Evolutionary conservation across 2,888 invertebrate species (phyloP), one percentile per base, ranked within the genome.

Genomic region (Stenurella melanura): DNA sequence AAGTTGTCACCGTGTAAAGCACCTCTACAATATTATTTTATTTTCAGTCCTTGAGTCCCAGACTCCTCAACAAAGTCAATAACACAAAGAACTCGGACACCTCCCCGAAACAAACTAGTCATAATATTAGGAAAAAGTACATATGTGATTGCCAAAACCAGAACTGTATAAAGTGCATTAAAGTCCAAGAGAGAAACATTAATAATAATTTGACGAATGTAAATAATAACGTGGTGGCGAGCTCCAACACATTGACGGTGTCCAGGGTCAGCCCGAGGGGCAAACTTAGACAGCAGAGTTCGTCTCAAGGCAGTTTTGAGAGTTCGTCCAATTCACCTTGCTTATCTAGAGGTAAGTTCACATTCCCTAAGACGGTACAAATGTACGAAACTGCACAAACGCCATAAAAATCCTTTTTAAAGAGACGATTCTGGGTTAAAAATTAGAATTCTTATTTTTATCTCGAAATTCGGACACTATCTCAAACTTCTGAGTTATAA

Each of bases 291-390:
- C 90, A 90, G 78, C 89, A 89, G 80, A 89, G 88, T 80, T 89
- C 89, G 15, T 89, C 84, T 58, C 88, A 88, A 81, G 88, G 89
- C 73, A 92, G 91, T 85, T 90, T 90, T 81, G 91, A 91, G 75
- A 90, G 90, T 79, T 90, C 90, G 81, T 90, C 90, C 75, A 91
- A 91, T 80, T 91, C 92, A 71, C 91, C 92, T 38, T 91, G 91
- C 83, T 90, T 92, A 85, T 92, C 92, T 83, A 90, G 92, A 90
- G 92, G 92, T 91, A 88, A 85, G 87, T 73, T n/a, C 12, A 38
- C 50, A 57, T 72, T 71, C 50, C 17, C 3, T 19, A 58, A 9
- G 11, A 1, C 15, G n/a, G n/a, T 38, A 12, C 21, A 17, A 34
- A 34, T 26, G 21, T n/a, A n/a, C n/a, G n/a, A n/a, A n/a, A n/a